These are phyloP conservation scores for Achroia grisella DNA, from an alignment of 1,140 invertebrate species.

Conservation along the genomic window DNA sequence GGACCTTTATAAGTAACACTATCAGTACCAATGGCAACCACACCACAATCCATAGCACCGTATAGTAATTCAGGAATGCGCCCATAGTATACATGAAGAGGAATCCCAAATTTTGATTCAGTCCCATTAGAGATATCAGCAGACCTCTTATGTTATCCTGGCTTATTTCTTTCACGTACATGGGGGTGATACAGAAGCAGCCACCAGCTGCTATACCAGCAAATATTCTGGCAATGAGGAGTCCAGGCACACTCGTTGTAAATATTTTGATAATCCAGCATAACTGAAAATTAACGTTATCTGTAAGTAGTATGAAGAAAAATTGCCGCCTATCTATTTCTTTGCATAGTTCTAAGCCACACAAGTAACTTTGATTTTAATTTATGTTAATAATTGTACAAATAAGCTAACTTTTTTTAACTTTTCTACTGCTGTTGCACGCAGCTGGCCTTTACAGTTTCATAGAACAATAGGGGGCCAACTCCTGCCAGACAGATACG, in stretches of 20 bases:
- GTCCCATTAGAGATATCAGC: constrained; percentile 8
- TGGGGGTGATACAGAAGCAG: constrained; percentile 13
- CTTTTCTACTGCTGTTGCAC: too few species aligned
- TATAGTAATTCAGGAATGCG: constrained; percentile 54
- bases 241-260: constrained; percentile 2
- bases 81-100: constrained; percentile 73
- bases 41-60: constrained; percentile 10
- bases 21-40: constrained; percentile 1
- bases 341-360: too few species aligned
- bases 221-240: constrained; percentile 14
- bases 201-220: constrained; percentile 14
- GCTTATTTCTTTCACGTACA: constrained; percentile 22
- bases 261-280: constrained; percentile 18
- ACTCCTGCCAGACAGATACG: too few species aligned
- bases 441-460: too few species aligned
- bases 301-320: too few species aligned
- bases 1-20: constrained; percentile 8
- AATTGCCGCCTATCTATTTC: too few species aligned
- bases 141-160: constrained; percentile 14
- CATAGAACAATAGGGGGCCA: too few species aligned
- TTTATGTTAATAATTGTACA: too few species aligned
- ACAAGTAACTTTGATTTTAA: too few species aligned
- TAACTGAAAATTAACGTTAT: too few species aligned
- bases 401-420: too few species aligned
- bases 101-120: constrained; percentile 14